Evolutionary conservation across 2,888 invertebrate species (phyloP).

Genomic region (Erebia aethiops): DNA sequence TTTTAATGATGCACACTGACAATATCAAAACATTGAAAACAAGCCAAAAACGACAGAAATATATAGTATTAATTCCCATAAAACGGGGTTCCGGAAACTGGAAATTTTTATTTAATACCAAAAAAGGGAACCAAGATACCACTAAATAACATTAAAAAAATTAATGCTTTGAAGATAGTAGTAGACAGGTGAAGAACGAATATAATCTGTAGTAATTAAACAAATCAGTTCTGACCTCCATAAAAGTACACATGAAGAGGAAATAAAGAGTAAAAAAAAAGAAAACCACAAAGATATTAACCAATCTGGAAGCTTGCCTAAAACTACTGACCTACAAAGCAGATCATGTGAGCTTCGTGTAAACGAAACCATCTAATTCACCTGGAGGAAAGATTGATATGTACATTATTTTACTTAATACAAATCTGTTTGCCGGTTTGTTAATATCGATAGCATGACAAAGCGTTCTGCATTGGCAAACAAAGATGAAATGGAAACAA

Average conservation of each 20-base stretch:
- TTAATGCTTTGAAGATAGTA: not conserved
- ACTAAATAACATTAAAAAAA: not conserved
- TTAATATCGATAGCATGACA: not conserved
- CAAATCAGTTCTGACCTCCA: constrained; percentile 8
- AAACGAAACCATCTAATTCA: constrained; percentile 75
- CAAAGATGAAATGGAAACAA: not conserved
- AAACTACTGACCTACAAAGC: constrained; percentile 78
- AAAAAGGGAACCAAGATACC: too few relatives aligned
- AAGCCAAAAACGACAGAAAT: not conserved
- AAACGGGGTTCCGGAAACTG: not conserved
- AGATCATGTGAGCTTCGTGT: constrained; percentile 76
- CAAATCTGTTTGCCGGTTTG: constrained; percentile 5
- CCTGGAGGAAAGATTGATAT: constrained; percentile 71
- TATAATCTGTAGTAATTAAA: not conserved
- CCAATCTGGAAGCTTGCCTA: constrained; percentile 62
- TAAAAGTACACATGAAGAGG: not conserved
- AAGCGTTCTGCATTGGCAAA: not conserved
- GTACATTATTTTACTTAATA: constrained; percentile 35
- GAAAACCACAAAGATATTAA: constrained; percentile 44
- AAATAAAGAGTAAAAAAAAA: constrained; percentile 8
- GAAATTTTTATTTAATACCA: too few relatives aligned
- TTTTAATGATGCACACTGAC: not conserved
- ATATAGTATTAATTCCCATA: not conserved
- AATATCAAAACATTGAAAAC: not conserved
- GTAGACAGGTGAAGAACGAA: not conserved